Evolutionary conservation across 2,113 vertebrate species (phyloP).

Genomic region (Acanthochromis polyacanthus): DNA sequence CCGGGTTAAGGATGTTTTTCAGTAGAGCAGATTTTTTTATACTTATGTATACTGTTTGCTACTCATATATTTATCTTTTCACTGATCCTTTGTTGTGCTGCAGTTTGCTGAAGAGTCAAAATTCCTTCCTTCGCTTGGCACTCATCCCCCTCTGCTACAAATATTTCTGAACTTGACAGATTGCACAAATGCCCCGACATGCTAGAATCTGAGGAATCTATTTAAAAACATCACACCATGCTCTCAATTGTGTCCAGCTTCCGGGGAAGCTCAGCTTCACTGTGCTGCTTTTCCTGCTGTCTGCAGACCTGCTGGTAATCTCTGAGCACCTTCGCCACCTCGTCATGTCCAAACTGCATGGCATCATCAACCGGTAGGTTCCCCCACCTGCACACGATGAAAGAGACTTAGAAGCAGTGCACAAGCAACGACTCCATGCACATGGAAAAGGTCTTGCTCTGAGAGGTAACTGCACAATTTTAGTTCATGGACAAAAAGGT

Average conservation of each 20-base stretch:
- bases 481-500: too few relatives aligned
- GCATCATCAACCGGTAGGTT: slow-evolving; percentile 90
- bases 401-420: background rate
- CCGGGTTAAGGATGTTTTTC: background rate
- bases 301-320: slow-evolving; percentile 85
- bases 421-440: background rate
- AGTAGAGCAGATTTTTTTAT: background rate
- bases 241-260: slow-evolving; percentile 82
- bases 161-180: slow-evolving; percentile 11
- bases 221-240: slow-evolving; percentile 77
- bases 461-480: too few relatives aligned
- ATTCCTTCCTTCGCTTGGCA: background rate
- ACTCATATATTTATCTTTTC: background rate
- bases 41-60: background rate
- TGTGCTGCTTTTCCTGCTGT: slow-evolving; percentile 30
- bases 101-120: background rate
- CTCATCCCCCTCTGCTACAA: background rate
- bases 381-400: slow-evolving; percentile 85
- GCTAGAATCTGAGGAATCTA: background rate
- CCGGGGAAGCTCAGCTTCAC: slow-evolving; percentile 57
- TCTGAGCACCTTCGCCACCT: slow-evolving; percentile 84
- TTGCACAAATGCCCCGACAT: slow-evolving; percentile 17
- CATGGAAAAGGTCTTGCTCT: too few relatives aligned
- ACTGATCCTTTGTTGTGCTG: background rate
- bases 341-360: slow-evolving; percentile 85